Evolutionary conservation across 2,888 invertebrate genomes (phyloP), one percentile per base, ranked within the genome.

Genomic region (Eilema sororculum): DNA sequence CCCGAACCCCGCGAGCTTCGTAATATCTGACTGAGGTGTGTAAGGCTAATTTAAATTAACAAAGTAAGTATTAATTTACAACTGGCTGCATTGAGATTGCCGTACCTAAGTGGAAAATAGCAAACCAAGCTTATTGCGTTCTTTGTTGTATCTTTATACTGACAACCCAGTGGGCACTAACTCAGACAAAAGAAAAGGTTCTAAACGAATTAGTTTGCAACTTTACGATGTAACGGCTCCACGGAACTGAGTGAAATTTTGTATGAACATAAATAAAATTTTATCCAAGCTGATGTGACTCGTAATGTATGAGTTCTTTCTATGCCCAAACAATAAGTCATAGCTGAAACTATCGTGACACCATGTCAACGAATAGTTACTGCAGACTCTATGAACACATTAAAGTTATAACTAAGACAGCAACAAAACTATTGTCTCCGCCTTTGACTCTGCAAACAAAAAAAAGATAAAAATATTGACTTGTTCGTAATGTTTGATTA

Each of bases 401-500:
- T 2, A n/a, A 52, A 46, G 5, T n/a, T 52, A 52, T 8, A n/a
- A n/a, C n/a, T n/a, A 52, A 52, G 52, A 52, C 52, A n/a, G n/a
- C 9, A 33, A 65, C 65, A 33, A 57, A 8, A 22, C 56, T 16
- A 22, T 57, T 41, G 24, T 46, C 58, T 25, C 16, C 6, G 10
- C 56, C 9, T 16, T 57, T 41, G 24, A 30, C 58, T 25, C 16
- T 12, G 10, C 6, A 20, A 28, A 63, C 16, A 57, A 58, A 37
- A 62, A 62, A 57, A 57, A 58, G 25, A 28, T 24, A 62, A 57
- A 25, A 41, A 63, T 65, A 68, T 68, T 58, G 46, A 30, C 46
- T 33, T 8, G 30, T 30, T 61, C 52, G 25, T 60, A 58, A 63
- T 60, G 25, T 69, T 65, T 65, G 33, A 60, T 65, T 65, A 61